phyloP scores from a whole-genome alignment of 92 coral and sea anemone genomes.

The Epizoanthus stellaris region DNA sequence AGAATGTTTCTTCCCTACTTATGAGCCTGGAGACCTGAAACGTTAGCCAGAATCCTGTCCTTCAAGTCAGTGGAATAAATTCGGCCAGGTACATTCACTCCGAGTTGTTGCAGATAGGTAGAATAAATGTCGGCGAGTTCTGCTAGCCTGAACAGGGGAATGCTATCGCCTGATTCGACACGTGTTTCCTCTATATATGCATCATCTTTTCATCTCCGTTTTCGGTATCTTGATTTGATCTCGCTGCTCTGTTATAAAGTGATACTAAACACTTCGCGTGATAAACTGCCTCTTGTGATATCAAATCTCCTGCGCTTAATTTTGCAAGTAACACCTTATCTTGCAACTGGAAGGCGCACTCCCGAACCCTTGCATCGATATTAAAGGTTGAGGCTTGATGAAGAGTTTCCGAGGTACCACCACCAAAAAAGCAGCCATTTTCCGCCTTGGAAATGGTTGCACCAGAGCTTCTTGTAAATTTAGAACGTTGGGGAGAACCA shows the following conservation, averaged over 20 bases:
- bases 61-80: conserved; percentile 10
- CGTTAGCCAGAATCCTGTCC: conserved; percentile 21
- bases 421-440: conserved; percentile 59
- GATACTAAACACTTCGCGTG: conserved; percentile 60
- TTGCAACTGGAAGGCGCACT: conserved; percentile 49
- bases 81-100: conserved; percentile 15
- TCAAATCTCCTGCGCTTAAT: conserved; percentile 62
- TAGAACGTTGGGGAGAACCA: conserved; percentile 18
- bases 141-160: conserved; percentile 54
- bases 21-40: conserved; percentile 38
- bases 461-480: conserved; percentile 52
- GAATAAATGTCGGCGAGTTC: conserved; percentile 51
- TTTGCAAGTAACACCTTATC: conserved; percentile 49
- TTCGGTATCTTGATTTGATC: conserved; percentile 11
- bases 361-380: conserved; percentile 56
- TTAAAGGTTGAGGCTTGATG: conserved; percentile 62
- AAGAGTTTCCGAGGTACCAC: conserved; percentile 44
- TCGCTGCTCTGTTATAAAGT: conserved; percentile 59
- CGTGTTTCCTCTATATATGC: conserved; percentile 65
- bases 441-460: conserved; percentile 29
- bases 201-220: conserved; percentile 28
- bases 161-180: conserved; percentile 30
- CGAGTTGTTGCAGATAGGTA: conserved; percentile 19
- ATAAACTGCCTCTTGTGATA: conserved; percentile 66
- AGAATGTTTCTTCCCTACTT: conserved; percentile 35